Evolutionary conservation across 2,888 invertebrate species (phyloP), one percentile per base, ranked within the genome.

Genomic region (Mesorhabditis belari): DNA sequence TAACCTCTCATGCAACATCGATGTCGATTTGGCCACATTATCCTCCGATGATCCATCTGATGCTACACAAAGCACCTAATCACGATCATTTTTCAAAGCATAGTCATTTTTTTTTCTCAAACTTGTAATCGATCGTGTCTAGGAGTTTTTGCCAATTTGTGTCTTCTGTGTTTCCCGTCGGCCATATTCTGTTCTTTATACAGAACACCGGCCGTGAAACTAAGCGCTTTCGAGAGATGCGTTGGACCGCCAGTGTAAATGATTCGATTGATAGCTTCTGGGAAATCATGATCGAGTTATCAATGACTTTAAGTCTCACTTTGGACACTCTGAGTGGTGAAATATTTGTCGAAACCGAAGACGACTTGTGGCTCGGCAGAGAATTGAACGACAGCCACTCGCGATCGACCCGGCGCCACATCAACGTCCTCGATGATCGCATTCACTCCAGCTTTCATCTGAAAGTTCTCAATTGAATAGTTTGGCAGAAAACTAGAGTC

Each of bases 181-280:
- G 74, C 73, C 70, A 76, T 57, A 63, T 76, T 77, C 61, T 78
- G 77, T 54, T 79, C 77, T 50, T 77, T 75, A 54, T 74, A 76
- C 44, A 79, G 66, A 2, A 79, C 58, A 21, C 78, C 78, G 5
- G 76, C 76, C 17, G 74, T 73, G 49, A 79, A 79, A 5, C 69
- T 65, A 12, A 79, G 66, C 0, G 79, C 79, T 62, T 77, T 77
- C 3, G 77, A 76, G 3, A 79, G 64, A 64, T 71, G 75, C 3
- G 79, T 79, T 4, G 77, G 64, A 3, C 77, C 77, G n/a, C 79
- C 79, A 23, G 72, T 65, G 62, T 79, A 79, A 2, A 76, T 73
- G 60, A 79, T 71, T 54, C 75, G 62, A 55, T 71, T 60, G 0
- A 79, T 63, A 2, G 77, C 78, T 28, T 57, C 76, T 76, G 56